Evolutionary conservation across 1,140 invertebrate genomes (phyloP).

Genomic region (Patella vulgata): DNA sequence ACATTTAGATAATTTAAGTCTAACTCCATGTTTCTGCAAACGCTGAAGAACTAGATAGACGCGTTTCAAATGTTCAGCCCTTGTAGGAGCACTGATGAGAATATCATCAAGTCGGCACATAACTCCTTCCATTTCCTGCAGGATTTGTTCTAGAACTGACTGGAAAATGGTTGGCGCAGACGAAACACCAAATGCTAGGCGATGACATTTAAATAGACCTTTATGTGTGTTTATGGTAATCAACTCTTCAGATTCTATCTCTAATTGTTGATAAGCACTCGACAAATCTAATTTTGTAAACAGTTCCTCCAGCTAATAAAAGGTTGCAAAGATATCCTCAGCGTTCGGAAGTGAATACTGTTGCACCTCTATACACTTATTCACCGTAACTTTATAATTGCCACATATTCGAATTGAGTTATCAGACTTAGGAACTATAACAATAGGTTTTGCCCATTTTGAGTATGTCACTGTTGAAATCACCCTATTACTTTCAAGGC

Average conservation of each 20-base stretch:
- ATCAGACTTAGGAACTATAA: constrained; percentile 59
- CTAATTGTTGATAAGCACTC: constrained; percentile 44
- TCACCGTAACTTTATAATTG: constrained; percentile 61
- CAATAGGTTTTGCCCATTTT: constrained; percentile 60
- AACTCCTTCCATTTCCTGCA: neutral
- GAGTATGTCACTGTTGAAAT: constrained; percentile 21
- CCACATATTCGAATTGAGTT: constrained; percentile 59
- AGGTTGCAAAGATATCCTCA: constrained; percentile 45
- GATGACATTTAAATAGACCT: constrained; percentile 64
- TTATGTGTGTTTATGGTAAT: constrained; percentile 57
- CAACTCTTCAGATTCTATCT: constrained; percentile 6
- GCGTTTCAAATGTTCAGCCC: neutral
- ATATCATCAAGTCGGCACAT: constrained; percentile 1
- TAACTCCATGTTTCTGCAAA: neutral
- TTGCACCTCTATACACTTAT: constrained; percentile 38
- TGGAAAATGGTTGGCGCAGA: constrained; percentile 4
- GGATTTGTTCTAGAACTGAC: neutral
- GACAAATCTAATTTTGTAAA: constrained; percentile 53
- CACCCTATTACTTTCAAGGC: constrained; percentile 27
- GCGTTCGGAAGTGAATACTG: constrained; percentile 43
- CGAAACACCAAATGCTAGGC: constrained; percentile 68
- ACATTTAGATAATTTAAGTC: neutral
- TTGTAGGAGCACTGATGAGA: neutral
- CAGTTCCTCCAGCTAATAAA: constrained; percentile 38
- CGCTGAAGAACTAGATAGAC: constrained; percentile 1